Conservation (phyloP, 1,140 invertebrate species). For the Drosophila seguyi region DNA sequence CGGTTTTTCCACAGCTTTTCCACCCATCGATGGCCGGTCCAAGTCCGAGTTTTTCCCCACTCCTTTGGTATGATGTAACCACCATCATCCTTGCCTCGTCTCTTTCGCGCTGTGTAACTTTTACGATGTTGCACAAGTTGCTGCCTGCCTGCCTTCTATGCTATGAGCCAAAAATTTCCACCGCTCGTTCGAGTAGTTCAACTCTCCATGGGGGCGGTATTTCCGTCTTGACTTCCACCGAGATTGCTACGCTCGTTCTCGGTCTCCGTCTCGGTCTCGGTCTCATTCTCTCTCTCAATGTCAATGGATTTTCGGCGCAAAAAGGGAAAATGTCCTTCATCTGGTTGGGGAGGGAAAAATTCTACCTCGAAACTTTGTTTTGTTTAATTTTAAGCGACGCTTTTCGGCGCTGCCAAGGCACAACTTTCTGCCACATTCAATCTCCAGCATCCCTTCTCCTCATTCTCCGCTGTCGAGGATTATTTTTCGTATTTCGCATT, state of each 20-base stretch:
- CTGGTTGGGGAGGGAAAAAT: conserved; percentile 20
- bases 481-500: conserved; percentile 59
- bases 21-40: conserved; percentile 25
- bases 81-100: conserved; percentile 5
- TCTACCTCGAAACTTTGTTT: conserved; percentile 55
- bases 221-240: conserved; percentile 55
- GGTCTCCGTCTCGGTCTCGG: too few species aligned
- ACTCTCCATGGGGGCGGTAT: conserved; percentile 36
- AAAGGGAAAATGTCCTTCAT: conserved; percentile 43
- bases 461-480: conserved; percentile 21
- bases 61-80: conserved; percentile 35
- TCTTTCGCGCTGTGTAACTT: conserved; percentile 28
- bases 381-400: conserved; percentile 67
- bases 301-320: conserved; percentile 24
- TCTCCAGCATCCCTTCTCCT: conserved; percentile 1
- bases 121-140: conserved; percentile 59
- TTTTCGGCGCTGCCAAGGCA: conserved; percentile 39
- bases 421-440: conserved; percentile 45
- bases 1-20: conserved; percentile 3
- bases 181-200: conserved; percentile 45
- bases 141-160: conserved; percentile 23
- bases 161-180: conserved; percentile 37
- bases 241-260: conserved; percentile 33
- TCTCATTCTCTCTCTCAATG: background rate
- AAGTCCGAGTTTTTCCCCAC: conserved; percentile 1